Conservation (phyloP, 1,140 invertebrate species). For the Trichonephila clavata region DNA sequence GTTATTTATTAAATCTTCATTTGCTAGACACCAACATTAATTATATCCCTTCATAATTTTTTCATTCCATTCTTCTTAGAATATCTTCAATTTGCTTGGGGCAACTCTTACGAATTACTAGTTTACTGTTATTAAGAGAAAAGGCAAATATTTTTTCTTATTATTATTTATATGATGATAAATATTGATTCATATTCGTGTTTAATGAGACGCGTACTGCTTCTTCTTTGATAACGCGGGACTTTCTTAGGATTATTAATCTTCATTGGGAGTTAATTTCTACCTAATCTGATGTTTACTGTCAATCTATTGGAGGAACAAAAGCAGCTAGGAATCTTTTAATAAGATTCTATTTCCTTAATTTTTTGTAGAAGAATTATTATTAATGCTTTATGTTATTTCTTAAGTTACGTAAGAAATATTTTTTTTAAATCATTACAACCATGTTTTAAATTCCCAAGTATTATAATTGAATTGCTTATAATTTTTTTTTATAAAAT, state of each 20-base stretch:
- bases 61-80: background rate
- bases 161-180: background rate
- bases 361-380: background rate
- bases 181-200: background rate
- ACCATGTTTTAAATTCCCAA: background rate
- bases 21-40: background rate
- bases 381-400: background rate
- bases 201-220: background rate
- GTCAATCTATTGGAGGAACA: background rate
- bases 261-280: slow-evolving; percentile 27
- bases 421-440: background rate
- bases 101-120: background rate
- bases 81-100: background rate
- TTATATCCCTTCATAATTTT: background rate
- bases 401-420: background rate
- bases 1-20: slow-evolving; percentile 26
- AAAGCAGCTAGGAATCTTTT: background rate
- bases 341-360: background rate
- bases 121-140: background rate
- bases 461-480: background rate
- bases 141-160: background rate
- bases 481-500: too few species aligned
- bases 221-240: background rate
- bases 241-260: background rate
- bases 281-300: slow-evolving; percentile 10